Percentiles rank a stretch among this genome's conserved stretches.
These are phyloP conservation scores for Drosophila repleta DNA, from an alignment of 1,140 invertebrate species.

Conservation along the genomic window DNA sequence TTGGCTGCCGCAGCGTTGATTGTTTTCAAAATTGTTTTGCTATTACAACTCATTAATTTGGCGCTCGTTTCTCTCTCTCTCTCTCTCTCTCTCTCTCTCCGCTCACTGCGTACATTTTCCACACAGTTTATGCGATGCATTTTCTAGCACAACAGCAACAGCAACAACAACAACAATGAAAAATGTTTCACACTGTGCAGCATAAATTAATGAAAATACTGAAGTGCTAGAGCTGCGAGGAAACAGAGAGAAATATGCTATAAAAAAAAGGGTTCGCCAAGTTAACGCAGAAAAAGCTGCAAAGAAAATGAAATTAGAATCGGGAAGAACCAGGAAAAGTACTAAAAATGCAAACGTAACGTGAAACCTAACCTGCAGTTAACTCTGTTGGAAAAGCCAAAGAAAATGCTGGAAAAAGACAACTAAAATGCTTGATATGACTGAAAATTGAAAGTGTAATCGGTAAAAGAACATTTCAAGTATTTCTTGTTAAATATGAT, in stretches of 20 bases:
- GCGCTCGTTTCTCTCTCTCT: conserved; percentile 19
- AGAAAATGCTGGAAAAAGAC: background rate
- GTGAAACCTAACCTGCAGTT: no score
- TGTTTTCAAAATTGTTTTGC: conserved; percentile 41
- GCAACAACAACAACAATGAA: conserved; percentile 15
- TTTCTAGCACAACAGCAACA: conserved; percentile 42
- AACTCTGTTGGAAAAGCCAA: background rate
- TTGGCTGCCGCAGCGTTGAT: conserved; percentile 21
- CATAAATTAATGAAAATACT: conserved; percentile 68
- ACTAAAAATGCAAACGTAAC: no score
- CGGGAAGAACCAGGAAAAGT: background rate
- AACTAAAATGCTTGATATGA: no score
- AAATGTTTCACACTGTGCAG: conserved; percentile 69
- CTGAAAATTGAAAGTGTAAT: no score
- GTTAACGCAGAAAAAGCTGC: background rate
- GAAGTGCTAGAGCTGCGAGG: background rate
- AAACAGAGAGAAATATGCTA: no score
- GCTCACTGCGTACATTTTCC: conserved; percentile 30
- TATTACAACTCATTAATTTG: conserved; percentile 52
- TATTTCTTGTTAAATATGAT: no score
- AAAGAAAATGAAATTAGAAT: conserved; percentile 30
- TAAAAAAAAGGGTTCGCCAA: conserved; percentile 1
- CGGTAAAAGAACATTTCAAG: no score
- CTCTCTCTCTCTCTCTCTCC: conserved; percentile 3
- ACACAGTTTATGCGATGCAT: conserved; percentile 51